Base-by-base conservation (phyloP, 1,140 invertebrate genomes). In the Dendrolimus kikuchii region DNA sequence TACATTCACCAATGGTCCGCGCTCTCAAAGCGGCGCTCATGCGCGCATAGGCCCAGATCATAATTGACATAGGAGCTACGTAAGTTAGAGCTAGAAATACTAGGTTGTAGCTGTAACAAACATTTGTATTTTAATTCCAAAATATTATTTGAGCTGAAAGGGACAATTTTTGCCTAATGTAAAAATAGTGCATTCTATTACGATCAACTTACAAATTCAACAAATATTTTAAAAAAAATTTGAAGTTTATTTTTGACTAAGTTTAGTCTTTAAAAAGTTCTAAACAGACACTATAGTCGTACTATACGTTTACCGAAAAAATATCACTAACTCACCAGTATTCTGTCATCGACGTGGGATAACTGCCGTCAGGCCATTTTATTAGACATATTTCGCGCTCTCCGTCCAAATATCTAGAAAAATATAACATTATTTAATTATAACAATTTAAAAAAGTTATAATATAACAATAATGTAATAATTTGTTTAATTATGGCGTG, bases 21-120 rank as follows among this genome's bases (percentile, higher is more conserved):
- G 95, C 94, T 82, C 90, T 90, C 0, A 93, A 83, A 4, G 92
- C 92, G 4, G 88, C 87, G n/a, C 92, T 95, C 90, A 98, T 96
- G 0, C 92, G 84, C 0, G 91, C 90, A 68, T 98, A 98, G 49
- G 95, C 96, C 46, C 94, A 89, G 7, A 92, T 91, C 92, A 98
- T 95, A 5, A 95, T 92, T 4, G 92, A 79, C 89, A 98, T 93
- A 4, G 97, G 97, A 57, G 95, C 87, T 39, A 96, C 89, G 72
- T 98, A 98, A 6, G 96, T 97, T 42, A 97, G 85, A 0, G 93
- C 84, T 55, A 97, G 85, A 68, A 98, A 93, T n/a, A 96, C 85
- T 40, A 97, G 86, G 78, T 96, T 97, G 82, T 98, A 98, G 58
- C 96, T 98, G 60, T 7, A 71, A 72, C n/a, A 57, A 56, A 52